These are phyloP conservation scores for Hedychridium roseum DNA, from an alignment of 2,888 invertebrate genomes.

Conservation along the genomic window DNA sequence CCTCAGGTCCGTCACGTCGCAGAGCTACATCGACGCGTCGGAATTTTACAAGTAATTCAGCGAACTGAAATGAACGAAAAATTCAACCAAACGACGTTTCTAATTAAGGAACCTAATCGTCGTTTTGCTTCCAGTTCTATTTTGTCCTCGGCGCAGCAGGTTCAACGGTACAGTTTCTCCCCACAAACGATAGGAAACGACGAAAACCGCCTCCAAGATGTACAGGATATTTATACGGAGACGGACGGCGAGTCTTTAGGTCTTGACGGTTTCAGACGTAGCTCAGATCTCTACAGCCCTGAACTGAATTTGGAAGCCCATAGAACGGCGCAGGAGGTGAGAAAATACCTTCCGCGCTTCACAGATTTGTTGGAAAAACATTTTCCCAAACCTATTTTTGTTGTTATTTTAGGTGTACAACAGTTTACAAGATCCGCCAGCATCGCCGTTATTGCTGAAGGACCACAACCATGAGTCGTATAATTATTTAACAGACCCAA, in stretches of 20 bases:
- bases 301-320: conserved; percentile 60
- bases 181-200: conserved; percentile 33
- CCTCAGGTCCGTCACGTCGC: conserved; percentile 54
- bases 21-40: conserved; percentile 59
- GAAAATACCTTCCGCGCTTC: too few species aligned
- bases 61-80: too few species aligned
- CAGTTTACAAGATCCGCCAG: conserved; percentile 59
- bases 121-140: conserved; percentile 45
- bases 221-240: conserved; percentile 42
- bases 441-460: conserved; percentile 54
- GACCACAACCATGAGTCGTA: conserved; percentile 51
- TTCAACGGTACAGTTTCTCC: conserved; percentile 48
- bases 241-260: conserved; percentile 28
- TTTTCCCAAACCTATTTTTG: background rate
- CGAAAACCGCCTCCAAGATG: conserved; percentile 23
- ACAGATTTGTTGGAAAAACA: too few species aligned
- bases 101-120: background rate
- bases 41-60: conserved; percentile 58
- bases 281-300: conserved; percentile 59
- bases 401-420: conserved; percentile 52
- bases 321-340: conserved; percentile 59
- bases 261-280: conserved; percentile 34
- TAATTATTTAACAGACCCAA: conserved; percentile 54
- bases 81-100: too few species aligned
- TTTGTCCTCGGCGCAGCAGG: conserved; percentile 52